Percentiles rank a stretch among this genome's conserved stretches.
Evolutionary conservation across 2,888 invertebrate genomes (phyloP).

Genomic region (Salticus scenicus): DNA sequence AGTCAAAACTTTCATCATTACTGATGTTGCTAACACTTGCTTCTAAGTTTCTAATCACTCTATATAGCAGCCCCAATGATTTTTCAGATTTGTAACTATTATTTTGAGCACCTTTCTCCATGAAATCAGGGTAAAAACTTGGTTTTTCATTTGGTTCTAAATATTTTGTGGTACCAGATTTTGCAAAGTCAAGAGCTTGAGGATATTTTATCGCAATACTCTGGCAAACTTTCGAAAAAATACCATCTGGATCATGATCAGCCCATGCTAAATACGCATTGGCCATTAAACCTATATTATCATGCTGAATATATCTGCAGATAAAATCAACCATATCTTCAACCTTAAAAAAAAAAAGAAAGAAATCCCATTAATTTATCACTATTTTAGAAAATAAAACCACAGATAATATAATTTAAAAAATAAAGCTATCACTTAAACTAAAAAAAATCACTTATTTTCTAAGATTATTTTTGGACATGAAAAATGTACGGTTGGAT

Average conservation of each 20-base stretch:
- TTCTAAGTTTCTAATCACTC: slow-evolving; percentile 60
- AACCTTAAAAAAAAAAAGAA: slow-evolving; percentile 41
- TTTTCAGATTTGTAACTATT: slow-evolving; percentile 70
- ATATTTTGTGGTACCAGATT: slow-evolving; percentile 67
- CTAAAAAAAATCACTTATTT: no score
- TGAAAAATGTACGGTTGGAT: no score
- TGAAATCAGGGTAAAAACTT: slow-evolving; percentile 71
- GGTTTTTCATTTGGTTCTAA: slow-evolving; percentile 57
- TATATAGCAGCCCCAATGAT: slow-evolving; percentile 70
- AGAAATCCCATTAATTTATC: no score
- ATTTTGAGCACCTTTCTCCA: slow-evolving; percentile 70
- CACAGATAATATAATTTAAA: no score
- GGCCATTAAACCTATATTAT: slow-evolving; percentile 71
- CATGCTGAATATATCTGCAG: slow-evolving; percentile 65
- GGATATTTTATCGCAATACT: slow-evolving; percentile 69
- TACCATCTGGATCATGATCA: slow-evolving; percentile 63
- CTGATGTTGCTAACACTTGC: slow-evolving; percentile 52
- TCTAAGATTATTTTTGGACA: no score
- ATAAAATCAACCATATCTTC: slow-evolving; percentile 71
- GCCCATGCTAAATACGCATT: slow-evolving; percentile 71
- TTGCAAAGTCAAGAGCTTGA: slow-evolving; percentile 71
- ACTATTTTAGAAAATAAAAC: no score
- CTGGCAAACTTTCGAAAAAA: slow-evolving; percentile 62
- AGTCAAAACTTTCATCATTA: neutral
- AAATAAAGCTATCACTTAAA: no score